phyloP scores from a whole-genome alignment of 2,888 invertebrate species.

The Trissolcus japonicus region DNA sequence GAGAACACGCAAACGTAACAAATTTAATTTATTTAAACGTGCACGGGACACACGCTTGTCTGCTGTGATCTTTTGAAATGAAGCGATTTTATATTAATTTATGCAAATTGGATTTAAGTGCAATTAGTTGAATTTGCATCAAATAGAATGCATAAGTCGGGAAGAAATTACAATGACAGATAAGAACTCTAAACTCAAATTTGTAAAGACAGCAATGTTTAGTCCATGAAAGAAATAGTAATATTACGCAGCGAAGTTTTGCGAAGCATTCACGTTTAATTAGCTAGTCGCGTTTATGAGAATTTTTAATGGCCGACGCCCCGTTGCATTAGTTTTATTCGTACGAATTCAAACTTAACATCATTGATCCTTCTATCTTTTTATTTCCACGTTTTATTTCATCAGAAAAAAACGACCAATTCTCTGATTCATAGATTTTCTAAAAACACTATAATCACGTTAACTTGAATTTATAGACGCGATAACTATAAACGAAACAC shows the following conservation, averaged over 20 bases:
- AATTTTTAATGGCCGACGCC: neutral
- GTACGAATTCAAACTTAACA: too few species aligned
- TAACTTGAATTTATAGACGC: conserved; percentile 4
- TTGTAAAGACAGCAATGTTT: neutral
- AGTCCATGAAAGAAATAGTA: neutral
- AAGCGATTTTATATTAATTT: conserved; percentile 41
- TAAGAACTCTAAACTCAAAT: conserved; percentile 7
- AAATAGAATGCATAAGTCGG: conserved; percentile 16
- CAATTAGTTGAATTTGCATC: conserved; percentile 30
- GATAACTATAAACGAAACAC: conserved; percentile 8
- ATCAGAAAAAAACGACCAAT: neutral
- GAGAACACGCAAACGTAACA: neutral
- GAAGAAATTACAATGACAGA: conserved; percentile 13
- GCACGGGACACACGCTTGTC: conserved; percentile 13
- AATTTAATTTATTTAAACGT: conserved; percentile 34
- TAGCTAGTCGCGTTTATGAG: neutral
- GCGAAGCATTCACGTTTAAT: neutral
- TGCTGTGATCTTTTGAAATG: conserved; percentile 30
- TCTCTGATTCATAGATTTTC: neutral
- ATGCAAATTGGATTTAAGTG: conserved; percentile 42
- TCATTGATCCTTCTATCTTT: too few species aligned
- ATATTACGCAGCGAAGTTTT: neutral
- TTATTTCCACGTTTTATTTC: neutral
- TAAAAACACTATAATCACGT: neutral
- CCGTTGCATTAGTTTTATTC: neutral